These are phyloP conservation scores for Bettongia penicillata DNA, from an alignment of 2,113 vertebrate species.

Conservation along the genomic window DNA sequence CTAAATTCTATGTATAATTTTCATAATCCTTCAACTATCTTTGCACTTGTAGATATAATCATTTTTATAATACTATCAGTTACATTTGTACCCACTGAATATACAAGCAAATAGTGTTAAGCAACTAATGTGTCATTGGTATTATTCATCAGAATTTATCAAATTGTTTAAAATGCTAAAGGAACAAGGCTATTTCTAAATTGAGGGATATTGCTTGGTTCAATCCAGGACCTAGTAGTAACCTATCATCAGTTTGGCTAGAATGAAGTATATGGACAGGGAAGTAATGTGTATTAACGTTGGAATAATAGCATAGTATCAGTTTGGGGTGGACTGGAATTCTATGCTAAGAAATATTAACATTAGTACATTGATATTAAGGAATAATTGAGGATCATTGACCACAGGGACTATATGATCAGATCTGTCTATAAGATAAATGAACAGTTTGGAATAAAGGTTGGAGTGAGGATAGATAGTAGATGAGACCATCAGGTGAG, in stretches of 20 bases:
- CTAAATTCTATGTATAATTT: slow-evolving; percentile 62
- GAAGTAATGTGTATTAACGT: neutral
- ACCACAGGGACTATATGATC: neutral
- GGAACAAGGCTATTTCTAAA: neutral
- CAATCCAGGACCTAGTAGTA: neutral
- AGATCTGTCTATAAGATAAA: neutral
- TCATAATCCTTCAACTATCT: slow-evolving; percentile 53
- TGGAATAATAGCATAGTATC: neutral
- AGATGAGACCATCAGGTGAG: neutral
- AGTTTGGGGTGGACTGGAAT: neutral
- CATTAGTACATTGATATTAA: neutral
- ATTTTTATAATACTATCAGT: slow-evolving; percentile 25
- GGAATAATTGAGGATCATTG: neutral
- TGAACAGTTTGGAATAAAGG: neutral
- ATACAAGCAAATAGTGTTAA: neutral
- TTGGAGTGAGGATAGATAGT: neutral
- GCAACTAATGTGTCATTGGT: neutral
- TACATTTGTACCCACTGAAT: neutral
- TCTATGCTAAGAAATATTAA: neutral
- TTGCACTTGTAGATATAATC: slow-evolving; percentile 22
- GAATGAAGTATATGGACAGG: neutral
- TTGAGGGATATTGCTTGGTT: neutral
- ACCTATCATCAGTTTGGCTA: neutral
- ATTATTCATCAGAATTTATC: neutral
- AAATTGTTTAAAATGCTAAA: neutral